Base-by-base conservation (phyloP, 2,113 vertebrate species). In the Todiramphus chloris region DNA sequence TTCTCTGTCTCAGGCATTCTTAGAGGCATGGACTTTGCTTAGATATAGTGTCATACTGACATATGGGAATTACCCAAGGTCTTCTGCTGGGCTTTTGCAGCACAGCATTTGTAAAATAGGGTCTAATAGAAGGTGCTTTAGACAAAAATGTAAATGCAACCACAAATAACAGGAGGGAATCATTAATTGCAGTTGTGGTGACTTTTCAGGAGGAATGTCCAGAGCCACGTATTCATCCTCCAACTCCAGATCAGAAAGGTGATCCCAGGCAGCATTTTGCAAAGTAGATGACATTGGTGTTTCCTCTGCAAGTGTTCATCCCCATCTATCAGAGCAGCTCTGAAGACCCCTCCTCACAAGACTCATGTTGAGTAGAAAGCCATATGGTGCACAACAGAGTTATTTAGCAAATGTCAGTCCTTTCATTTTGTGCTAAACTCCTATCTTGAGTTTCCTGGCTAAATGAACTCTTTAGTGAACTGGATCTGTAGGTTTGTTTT, bases 221-320 rank as follows among this genome's bases (percentile, higher is more conserved):
- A 93, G 84, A 92, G 64, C 24, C n/a, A 16, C 21, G 3, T 39
- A 18, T 39, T 14, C 1, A 0, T 64, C 27, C 30, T 43, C 58
- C 50, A 93, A 76, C 20, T 78, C 33, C 43, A 63, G 43, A 69
- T 68, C 37, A 69, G 18, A 44, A 50, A 74, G 11, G 8, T 11
- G 2, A 23, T 55, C 13, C 9, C 43, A 58, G 33, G 20, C 13
- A 58, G 55, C 0, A 0, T 62, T 92, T 76, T n/a, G 4, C 17
- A 33, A 56, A 59, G 41, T 21, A 64, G 4, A 25, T 0, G 0
- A 8, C 8, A 21, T 17, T 58, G 55, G 11, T 0, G 2, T 81
- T 89, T 76, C 21, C 35, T 30, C 16, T 27, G 25, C 1, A 1
- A 18, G 4, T 20, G 31, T 55, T 30, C 24, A 8, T n/a, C 8